phyloP scores from a whole-genome alignment of 2,888 invertebrate genomes.

The Conus canariensis region DNA sequence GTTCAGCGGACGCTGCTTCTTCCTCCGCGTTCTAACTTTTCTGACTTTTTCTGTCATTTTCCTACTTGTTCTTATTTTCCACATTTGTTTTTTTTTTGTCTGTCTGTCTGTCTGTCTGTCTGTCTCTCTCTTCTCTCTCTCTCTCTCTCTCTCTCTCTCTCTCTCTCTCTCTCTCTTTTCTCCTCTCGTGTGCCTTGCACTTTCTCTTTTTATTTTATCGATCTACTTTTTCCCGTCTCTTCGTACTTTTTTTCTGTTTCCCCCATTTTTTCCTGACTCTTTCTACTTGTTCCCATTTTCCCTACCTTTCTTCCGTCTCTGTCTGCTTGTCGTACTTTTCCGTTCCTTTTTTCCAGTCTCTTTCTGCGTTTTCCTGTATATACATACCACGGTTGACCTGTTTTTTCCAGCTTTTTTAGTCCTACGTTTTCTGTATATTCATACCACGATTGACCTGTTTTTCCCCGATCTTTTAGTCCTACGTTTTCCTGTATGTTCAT shows the following conservation, averaged over 20 bases:
- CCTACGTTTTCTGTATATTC: no score
- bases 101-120: constrained; percentile 23
- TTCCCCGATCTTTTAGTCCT: no score
- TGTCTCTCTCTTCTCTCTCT: constrained; percentile 8
- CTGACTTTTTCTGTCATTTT: neutral
- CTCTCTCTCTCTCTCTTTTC: constrained; percentile 14
- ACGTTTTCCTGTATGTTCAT: no score
- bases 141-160: constrained; percentile 14
- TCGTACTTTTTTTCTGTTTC: no score
- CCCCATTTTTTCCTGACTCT: no score
- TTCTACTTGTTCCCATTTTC: no score
- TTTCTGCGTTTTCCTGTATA: neutral
- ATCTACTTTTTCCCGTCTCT: no score
- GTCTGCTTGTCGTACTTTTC: no score
- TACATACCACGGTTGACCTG: no score
- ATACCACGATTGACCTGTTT: no score
- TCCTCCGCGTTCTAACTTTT: neutral
- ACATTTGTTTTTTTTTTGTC: neutral
- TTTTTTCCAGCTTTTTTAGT: no score
- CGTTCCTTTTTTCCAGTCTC: neutral
- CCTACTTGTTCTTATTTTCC: neutral
- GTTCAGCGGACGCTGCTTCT: no score
- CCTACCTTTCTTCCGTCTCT: neutral
- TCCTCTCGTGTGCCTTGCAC: neutral
- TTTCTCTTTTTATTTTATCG: neutral